These are phyloP conservation scores for Lithophane socia DNA, from an alignment of 2,888 invertebrate species.

Conservation along the genomic window DNA sequence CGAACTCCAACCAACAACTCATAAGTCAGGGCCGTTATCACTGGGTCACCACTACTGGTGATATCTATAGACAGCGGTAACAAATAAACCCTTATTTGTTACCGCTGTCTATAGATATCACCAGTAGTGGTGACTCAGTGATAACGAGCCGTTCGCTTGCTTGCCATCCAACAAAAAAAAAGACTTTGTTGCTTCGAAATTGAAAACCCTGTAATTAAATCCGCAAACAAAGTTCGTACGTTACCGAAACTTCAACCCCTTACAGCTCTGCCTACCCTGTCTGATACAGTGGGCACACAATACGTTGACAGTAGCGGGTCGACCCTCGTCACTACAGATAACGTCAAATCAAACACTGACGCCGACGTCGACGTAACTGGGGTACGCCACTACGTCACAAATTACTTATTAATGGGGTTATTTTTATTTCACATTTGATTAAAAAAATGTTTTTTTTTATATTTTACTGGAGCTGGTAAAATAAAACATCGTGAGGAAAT, in stretches of 20 bases:
- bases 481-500: neutral
- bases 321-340: conserved; percentile 64
- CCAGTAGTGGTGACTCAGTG: too few relatives aligned
- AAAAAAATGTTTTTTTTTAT: too few relatives aligned
- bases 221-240: neutral
- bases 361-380: conserved; percentile 33
- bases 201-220: neutral
- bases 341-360: conserved; percentile 59
- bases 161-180: too few relatives aligned
- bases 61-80: too few relatives aligned
- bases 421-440: conserved; percentile 4
- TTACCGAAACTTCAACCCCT: neutral
- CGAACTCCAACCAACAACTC: too few relatives aligned
- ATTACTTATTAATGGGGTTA: conserved; percentile 49
- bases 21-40: too few relatives aligned
- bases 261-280: conserved; percentile 22
- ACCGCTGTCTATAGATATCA: too few relatives aligned
- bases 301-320: conserved; percentile 55
- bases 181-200: too few relatives aligned
- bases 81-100: too few relatives aligned
- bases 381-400: conserved; percentile 44
- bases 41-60: too few relatives aligned
- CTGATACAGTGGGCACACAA: conserved; percentile 40
- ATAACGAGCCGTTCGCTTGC: too few relatives aligned
- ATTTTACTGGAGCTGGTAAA: too few relatives aligned